Base-by-base conservation (phyloP, 2,113 vertebrate genomes). In the Tinamus guttatus region DNA sequence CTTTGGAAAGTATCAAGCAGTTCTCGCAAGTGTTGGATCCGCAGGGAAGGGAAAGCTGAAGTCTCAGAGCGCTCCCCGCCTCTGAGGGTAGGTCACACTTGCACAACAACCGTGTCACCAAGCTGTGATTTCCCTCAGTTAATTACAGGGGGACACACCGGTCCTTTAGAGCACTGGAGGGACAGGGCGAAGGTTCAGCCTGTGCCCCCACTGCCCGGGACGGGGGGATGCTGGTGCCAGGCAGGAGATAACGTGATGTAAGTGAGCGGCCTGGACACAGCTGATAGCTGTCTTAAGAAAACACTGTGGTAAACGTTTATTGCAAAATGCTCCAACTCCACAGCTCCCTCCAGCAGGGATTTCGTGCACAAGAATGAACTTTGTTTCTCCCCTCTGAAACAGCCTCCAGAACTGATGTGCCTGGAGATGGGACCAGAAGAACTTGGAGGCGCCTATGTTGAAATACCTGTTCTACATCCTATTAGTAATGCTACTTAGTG, bases 1-100 rank as follows among this genome's bases (percentile, higher is more conserved):
- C 85, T 90, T 83, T 70, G 68, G 80, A 87, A 93, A 91, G 51
- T 76, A 87, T 94, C 79, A 87, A 81, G 80, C 28, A 1, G 30
- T 85, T 89, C 65, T 41, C 54, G 63, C 75, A 67, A 85, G 43
- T 65, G 6, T 41, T 20, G 77, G 78, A 63, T 79, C 81, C n/a
- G 15, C 34, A 54, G 70, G 68, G 84, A 89, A 22, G 59, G 68
- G 93, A 87, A 82, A 73, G 22, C n/a, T 17, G 16, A 49, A 82
- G 81, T 73, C 70, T 73, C 58, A 45, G 54, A 84, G 79, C 21
- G 6, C 69, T 89, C 40, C 87, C 70, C 63, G 69, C 30, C 49
- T 58, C 75, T 85, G 86, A 10, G 20, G 65, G 54, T 24, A 51
- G 82, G 36, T n/a, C n/a, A n/a, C n/a, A n/a, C n/a, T n/a, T n/a